Base-by-base conservation (phyloP, 1,140 invertebrate genomes). In the Varroa destructor region DNA sequence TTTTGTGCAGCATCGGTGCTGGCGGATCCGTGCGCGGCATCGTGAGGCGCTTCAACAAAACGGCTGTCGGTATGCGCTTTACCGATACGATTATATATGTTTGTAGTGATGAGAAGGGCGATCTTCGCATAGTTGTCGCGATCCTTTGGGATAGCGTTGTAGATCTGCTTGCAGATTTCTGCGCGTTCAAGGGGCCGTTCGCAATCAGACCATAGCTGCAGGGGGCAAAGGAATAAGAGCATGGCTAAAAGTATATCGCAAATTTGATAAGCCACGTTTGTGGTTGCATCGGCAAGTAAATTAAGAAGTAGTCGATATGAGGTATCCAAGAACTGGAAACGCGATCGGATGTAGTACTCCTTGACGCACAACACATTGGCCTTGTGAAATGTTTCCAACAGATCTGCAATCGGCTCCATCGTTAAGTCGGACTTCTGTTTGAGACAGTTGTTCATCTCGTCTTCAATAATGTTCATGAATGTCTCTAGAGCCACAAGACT, bases 391-490 rank as follows among this genome's bases (percentile, higher is more conserved):
- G 61, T 67, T 8, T 67, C 61, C 40, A 67, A 46, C 12, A 67
- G 46, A 46, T 37, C 12, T 36, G 40, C 61, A 37, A 67, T 67
- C 14, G 46, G 36, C 14, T 67, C 61, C 61, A 67, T 67, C 14
- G 61, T 43, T 1, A 46, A 12, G 14, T 67, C 61, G 40, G 61
- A 43, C 36, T 67, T 67, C 10, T 37, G 61, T 40, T 67, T 40
- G 12, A 67, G 46, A 37, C 61, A 67, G 8, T 67, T 67, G 37
- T 67, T 40, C 61, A 67, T 67, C 46, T 67, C 61, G 61, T 67
- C 61, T 8, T 67, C 61, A 37, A 67, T 67, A 37, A 67, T 67
- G 61, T 67, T 67, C 61, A 67, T 67, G 37, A 67, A 67, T 46
- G 37, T 43, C 36, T 67, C 61, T 3, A 67, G 36, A 3, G 61